Conservation (phyloP, 2,113 vertebrate genomes). For the Athene noctua region DNA sequence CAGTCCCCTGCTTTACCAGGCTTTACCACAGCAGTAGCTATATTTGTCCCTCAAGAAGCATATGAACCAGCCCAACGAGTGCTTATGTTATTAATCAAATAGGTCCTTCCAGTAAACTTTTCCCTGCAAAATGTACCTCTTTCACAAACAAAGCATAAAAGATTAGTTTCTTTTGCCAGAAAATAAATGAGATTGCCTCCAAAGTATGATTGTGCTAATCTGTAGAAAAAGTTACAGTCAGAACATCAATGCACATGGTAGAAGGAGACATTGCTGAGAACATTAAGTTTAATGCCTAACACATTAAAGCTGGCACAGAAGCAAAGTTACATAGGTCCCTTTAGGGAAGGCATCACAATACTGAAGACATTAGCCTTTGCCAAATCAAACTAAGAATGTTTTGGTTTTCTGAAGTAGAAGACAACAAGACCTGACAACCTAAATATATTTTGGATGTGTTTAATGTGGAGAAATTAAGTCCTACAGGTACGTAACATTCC, state of each 20-base stretch:
- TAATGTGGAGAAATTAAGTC: neutral
- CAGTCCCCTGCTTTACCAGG: neutral
- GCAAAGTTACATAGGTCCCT: neutral
- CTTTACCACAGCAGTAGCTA: neutral
- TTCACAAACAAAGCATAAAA: neutral
- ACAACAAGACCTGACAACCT: neutral
- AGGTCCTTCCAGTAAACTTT: neutral
- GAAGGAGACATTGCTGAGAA: neutral
- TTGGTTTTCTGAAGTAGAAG: neutral
- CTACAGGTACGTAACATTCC: neutral
- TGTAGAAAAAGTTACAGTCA: neutral
- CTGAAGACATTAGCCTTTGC: neutral
- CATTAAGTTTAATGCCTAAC: neutral
- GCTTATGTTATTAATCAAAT: neutral
- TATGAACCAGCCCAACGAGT: neutral
- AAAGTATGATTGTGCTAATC: neutral
- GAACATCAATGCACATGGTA: fast-evolving
- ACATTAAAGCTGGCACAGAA: neutral
- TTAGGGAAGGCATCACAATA: neutral
- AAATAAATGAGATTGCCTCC: neutral
- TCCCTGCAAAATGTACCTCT: neutral
- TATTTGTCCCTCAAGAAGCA: neutral
- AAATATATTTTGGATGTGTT: neutral
- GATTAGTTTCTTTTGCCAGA: neutral
- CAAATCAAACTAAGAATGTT: neutral